phyloP scores from a whole-genome alignment of 2,113 vertebrate species.

The Rhipidura dahli region DNA sequence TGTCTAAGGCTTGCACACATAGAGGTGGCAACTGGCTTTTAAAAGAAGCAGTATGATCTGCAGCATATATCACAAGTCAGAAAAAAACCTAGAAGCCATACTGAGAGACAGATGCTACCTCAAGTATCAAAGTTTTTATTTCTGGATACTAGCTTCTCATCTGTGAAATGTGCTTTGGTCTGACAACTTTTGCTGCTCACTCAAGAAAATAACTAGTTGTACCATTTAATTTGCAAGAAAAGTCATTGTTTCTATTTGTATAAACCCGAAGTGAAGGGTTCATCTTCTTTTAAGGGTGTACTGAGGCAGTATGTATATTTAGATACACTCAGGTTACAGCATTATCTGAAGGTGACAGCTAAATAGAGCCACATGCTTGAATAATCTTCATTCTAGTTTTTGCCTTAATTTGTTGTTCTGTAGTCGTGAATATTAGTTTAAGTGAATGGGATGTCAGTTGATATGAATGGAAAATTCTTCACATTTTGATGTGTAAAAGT shows the following conservation, averaged over 20 bases:
- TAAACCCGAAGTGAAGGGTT: not conserved
- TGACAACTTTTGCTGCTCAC: not conserved
- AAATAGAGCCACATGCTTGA: not conserved
- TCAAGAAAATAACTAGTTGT: not conserved
- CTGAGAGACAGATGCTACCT: conserved; percentile 44
- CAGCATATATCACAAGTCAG: not conserved
- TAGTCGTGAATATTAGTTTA: not conserved
- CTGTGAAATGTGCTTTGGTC: not conserved
- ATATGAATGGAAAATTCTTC: not conserved
- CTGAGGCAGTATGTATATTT: not conserved
- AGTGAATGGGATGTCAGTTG: not conserved
- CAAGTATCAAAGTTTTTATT: conserved; percentile 16
- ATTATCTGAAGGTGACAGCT: not conserved
- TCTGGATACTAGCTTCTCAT: conserved; percentile 2
- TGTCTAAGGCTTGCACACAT: conserved; percentile 18
- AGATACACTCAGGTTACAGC: not conserved
- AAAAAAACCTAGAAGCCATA: conserved; percentile 3
- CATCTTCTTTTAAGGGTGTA: not conserved
- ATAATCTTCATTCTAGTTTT: not conserved
- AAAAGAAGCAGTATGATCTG: not conserved
- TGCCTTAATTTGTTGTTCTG: not conserved
- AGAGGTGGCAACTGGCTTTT: not conserved
- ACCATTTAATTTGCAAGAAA: not conserved
- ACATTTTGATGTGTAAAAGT: not conserved
- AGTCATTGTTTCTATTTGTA: not conserved